Conservation (phyloP, 2,888 invertebrate genomes). For the Spicauda simplicius region DNA sequence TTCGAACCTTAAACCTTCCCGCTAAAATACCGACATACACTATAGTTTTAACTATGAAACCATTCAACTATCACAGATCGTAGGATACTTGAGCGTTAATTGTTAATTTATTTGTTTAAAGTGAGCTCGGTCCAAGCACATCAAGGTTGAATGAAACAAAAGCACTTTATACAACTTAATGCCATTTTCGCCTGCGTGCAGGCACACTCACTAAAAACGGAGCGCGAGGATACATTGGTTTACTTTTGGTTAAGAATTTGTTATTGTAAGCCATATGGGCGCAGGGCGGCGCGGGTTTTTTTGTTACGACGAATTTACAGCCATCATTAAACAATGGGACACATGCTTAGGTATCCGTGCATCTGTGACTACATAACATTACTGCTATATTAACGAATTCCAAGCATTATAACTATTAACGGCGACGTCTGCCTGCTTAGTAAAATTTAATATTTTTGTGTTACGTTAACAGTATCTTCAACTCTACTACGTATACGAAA, state of each 20-base stretch:
- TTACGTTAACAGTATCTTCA: no score
- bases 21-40: no score
- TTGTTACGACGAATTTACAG: constrained; percentile 73
- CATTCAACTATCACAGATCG: not conserved
- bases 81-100: constrained; percentile 33
- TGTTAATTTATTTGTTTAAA: constrained; percentile 49
- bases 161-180: constrained; percentile 57
- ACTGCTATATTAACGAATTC: not conserved
- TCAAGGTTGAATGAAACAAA: constrained; percentile 59
- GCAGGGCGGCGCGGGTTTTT: constrained; percentile 67
- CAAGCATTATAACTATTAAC: not conserved
- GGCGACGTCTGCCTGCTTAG: no score
- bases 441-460: no score
- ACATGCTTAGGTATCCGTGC: constrained; percentile 65
- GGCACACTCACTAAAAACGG: constrained; percentile 59
- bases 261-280: constrained; percentile 81
- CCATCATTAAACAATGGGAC: constrained; percentile 77
- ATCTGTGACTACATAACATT: constrained; percentile 55
- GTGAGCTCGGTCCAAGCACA: constrained; percentile 51
- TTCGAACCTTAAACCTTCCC: no score
- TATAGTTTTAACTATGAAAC: no score
- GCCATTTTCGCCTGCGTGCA: constrained; percentile 63
- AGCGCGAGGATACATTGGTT: constrained; percentile 72
- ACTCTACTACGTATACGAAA: no score
- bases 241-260: constrained; percentile 82